Evolutionary conservation across 2,113 vertebrate genomes (phyloP), one percentile per base, ranked within the genome.

Genomic region (Corydoras maculifer): DNA sequence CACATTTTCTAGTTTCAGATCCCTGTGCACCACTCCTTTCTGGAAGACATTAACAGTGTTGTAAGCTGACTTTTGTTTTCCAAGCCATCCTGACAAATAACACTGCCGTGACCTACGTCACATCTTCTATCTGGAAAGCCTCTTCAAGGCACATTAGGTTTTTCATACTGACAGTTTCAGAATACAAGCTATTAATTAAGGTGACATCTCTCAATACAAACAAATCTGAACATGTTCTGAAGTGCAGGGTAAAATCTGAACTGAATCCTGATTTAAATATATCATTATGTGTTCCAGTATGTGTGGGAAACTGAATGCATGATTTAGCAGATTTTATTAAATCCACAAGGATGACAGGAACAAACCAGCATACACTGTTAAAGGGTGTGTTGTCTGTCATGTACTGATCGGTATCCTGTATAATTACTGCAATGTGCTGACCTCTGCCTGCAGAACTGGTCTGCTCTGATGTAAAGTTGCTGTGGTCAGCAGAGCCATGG

Each of bases 1-100:
- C 83, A 99, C 96, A 71, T 98, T 99, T 91, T 99, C 97, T 90
- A 99, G 88, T 91, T 99, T 99, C 83, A 99, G 83, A 85, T 99
- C 97, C 84, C 97, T 90, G 87, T 99, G 97, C 80, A 98, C 96
- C 79, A 99, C 95, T 58, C 96, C 93, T 0, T 94, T 98, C 94
- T 98, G 89, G 78, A 91, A 91, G 1, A 82, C 31, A 73, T 14
- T 71, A 51, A 58, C 35, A 77, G 10, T 10, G 62, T 58, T 15
- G 58, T 58, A 48, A 71, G 55, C 60, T 30, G 4, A 43, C 2
- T 49, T 30, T 8, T 43, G 11, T 63, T 50, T 62, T 31, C 9
- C 6, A 49, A 11, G 10, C 29, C 35, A 15, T 55, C 35, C 10
- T 51, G 13, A 64, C 25, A 30, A 10, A 43, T 32, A 43, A 43